These are phyloP conservation scores for Dolichopus griseipennis DNA, from an alignment of 2,888 invertebrate species.

Conservation along the genomic window DNA sequence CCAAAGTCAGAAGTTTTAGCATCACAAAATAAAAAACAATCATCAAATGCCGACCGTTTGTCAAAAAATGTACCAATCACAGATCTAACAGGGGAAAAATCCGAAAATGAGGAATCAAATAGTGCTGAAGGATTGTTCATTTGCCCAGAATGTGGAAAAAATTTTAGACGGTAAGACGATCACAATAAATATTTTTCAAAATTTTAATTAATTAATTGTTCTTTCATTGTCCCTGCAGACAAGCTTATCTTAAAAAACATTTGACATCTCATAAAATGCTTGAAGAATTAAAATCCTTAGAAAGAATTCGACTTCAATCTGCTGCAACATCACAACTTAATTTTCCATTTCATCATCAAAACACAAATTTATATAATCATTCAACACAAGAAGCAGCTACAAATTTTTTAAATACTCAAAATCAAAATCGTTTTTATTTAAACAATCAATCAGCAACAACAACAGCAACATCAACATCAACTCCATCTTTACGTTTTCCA, in stretches of 20 bases:
- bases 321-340: slow-evolving; percentile 11
- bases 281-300: slow-evolving; percentile 35
- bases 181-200: not conserved
- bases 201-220: not conserved
- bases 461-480: slow-evolving; percentile 18
- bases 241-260: slow-evolving; percentile 49
- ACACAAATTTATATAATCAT: slow-evolving; percentile 16
- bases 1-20: slow-evolving; percentile 46
- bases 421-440: slow-evolving; percentile 24
- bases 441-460: slow-evolving; percentile 16
- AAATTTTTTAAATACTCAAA: slow-evolving; percentile 18
- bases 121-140: slow-evolving; percentile 47
- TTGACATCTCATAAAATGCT: slow-evolving; percentile 40
- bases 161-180: slow-evolving; percentile 47
- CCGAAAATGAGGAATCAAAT: slow-evolving; percentile 29
- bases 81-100: not conserved
- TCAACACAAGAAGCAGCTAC: slow-evolving; percentile 15
- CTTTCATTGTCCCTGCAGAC: slow-evolving; percentile 29
- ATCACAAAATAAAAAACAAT: slow-evolving; percentile 25
- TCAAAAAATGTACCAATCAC: slow-evolving; percentile 23
- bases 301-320: slow-evolving; percentile 26
- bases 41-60: slow-evolving; percentile 17
- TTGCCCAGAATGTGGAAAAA: slow-evolving; percentile 51
- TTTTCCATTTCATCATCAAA: slow-evolving; percentile 16
- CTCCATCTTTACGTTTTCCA: slow-evolving; percentile 27